phyloP scores from a whole-genome alignment of 2,797 vertebrate genomes.

The Eulemur coronatus region DNA sequence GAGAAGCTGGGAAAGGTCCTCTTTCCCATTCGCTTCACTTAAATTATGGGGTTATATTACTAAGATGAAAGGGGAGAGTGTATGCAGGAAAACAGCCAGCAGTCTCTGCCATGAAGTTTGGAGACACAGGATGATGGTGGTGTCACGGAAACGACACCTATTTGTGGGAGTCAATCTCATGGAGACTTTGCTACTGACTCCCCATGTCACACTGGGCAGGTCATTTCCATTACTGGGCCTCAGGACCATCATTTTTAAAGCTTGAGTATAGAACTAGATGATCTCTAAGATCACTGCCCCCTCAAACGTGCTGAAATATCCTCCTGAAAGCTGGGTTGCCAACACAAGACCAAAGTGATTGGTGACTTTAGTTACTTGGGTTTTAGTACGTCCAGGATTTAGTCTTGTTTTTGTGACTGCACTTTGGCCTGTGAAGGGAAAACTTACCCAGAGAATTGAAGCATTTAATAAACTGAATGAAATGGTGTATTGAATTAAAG shows the following conservation, averaged over 20 bases:
- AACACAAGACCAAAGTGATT: not conserved
- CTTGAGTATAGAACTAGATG: not conserved
- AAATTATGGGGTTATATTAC: not conserved
- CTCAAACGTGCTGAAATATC: not conserved
- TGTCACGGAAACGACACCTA: not conserved
- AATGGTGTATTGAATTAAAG: conserved; percentile 47
- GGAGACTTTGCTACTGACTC: not conserved
- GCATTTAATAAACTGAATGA: conserved; percentile 62
- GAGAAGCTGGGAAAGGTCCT: not conserved
- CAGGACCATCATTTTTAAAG: not conserved
- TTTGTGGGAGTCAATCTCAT: not conserved
- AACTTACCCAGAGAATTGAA: not conserved
- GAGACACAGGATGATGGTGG: not conserved
- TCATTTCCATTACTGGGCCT: not conserved
- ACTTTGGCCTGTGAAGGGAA: conserved; percentile 3
- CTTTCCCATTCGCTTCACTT: fast-evolving
- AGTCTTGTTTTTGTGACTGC: not conserved
- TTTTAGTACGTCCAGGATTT: not conserved
- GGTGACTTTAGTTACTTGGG: not conserved
- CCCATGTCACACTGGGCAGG: not conserved
- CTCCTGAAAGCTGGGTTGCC: not conserved
- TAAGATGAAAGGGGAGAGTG: not conserved
- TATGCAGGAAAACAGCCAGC: not conserved
- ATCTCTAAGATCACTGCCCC: not conserved
- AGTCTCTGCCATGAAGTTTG: not conserved